Conservation (phyloP, 2,113 vertebrate species). For the Crotalus viridis region DNA sequence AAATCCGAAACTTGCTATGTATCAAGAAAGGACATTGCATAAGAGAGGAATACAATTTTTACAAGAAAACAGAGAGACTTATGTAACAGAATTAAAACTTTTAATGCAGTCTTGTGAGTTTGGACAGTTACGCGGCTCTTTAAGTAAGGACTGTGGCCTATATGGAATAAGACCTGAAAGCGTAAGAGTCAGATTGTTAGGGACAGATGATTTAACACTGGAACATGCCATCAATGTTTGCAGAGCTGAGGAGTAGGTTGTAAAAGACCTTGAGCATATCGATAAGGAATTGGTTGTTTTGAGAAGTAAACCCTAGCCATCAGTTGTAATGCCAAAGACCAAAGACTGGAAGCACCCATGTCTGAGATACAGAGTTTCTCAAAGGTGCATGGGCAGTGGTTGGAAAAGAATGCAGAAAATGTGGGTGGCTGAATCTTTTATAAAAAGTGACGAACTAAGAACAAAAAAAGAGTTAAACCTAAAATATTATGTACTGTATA, state of each 20-base stretch:
- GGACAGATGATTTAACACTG: neutral
- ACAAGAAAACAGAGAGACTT: neutral
- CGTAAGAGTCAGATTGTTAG: neutral
- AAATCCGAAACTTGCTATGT: neutral
- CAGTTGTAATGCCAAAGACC: neutral
- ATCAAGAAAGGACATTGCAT: neutral
- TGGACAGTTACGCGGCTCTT: neutral
- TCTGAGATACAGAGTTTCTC: neutral
- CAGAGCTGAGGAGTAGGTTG: neutral
- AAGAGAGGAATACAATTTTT: neutral
- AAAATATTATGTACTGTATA: neutral
- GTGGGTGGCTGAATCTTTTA: neutral
- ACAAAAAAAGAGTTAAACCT: neutral
- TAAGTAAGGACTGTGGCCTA: neutral
- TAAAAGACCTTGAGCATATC: neutral
- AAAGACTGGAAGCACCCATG: neutral
- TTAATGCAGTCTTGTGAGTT: neutral
- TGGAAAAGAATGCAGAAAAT: neutral
- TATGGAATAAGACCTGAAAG: neutral
- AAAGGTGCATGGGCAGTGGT: neutral
- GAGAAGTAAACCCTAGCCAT: neutral
- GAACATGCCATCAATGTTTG: neutral
- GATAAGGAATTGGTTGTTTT: neutral
- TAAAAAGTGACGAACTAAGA: neutral
- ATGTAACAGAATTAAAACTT: neutral